Evolutionary conservation across 2,888 invertebrate species (phyloP).

Genomic region (Ectemnius continuus): DNA sequence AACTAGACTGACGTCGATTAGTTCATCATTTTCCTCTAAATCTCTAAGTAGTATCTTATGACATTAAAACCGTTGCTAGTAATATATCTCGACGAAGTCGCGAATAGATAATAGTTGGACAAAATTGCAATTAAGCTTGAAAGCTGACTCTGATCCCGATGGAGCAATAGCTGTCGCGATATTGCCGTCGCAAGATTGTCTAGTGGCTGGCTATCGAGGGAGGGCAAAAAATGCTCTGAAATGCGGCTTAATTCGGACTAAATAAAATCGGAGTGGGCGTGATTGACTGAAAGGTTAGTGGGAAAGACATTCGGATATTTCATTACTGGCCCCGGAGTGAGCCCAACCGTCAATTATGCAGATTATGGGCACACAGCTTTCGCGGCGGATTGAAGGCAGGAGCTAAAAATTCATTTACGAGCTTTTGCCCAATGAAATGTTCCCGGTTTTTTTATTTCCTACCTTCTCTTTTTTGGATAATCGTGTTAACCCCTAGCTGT

Average conservation of each 20-base stretch:
- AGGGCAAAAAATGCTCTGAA: conserved; percentile 51
- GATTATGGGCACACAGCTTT: conserved; percentile 45
- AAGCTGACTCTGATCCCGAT: conserved; percentile 35
- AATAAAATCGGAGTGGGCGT: conserved; percentile 43
- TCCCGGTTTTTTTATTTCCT: conserved; percentile 5
- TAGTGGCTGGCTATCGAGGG: conserved; percentile 48
- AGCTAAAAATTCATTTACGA: conserved; percentile 39
- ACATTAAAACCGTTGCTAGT: not conserved
- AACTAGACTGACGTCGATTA: too few relatives aligned
- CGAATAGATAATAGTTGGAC: conserved; percentile 10
- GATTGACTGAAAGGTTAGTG: conserved; percentile 56
- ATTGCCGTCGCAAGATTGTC: not conserved
- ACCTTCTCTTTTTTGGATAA: conserved; percentile 28
- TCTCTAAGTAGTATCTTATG: not conserved
- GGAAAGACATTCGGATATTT: conserved; percentile 57
- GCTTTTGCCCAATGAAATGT: conserved; percentile 38
- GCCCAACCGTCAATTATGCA: conserved; percentile 54
- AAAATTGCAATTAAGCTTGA: conserved; percentile 32
- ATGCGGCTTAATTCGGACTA: conserved; percentile 54
- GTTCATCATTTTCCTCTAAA: too few relatives aligned
- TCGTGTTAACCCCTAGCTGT: conserved; percentile 34
- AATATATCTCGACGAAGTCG: not conserved
- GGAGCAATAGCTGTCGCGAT: conserved; percentile 24
- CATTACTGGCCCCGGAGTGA: conserved; percentile 42
- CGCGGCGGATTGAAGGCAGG: conserved; percentile 25